These are phyloP conservation scores for Myotis findleyi DNA, from an alignment of 2,797 vertebrate genomes.

Conservation along the genomic window DNA sequence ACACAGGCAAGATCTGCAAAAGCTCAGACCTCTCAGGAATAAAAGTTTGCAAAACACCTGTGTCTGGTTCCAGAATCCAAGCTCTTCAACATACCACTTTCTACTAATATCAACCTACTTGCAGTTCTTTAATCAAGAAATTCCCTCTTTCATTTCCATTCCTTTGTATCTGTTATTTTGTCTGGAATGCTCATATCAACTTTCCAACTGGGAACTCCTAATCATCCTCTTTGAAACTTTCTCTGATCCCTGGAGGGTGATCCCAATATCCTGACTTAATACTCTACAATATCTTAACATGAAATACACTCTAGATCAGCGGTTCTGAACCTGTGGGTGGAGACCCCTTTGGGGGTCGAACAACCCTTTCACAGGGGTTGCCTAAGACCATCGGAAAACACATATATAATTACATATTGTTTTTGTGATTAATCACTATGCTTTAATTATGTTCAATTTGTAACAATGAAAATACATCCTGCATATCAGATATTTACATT, in stretches of 20 bases:
- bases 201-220: not conserved
- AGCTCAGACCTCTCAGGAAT: not conserved
- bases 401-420: too few relatives aligned
- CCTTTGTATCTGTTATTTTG: not conserved
- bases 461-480: too few relatives aligned
- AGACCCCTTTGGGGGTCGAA: too few relatives aligned
- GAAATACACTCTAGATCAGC: slow-evolving; percentile 23
- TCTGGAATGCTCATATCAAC: not conserved
- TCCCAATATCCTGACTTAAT: not conserved
- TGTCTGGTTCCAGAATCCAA: not conserved
- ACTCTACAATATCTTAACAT: not conserved
- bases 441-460: too few relatives aligned
- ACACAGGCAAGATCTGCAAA: not conserved
- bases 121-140: slow-evolving; percentile 14
- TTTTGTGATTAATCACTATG: too few relatives aligned
- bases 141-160: not conserved
- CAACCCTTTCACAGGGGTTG: too few relatives aligned
- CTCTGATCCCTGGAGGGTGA: not conserved
- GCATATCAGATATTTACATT: too few relatives aligned
- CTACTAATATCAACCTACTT: not conserved
- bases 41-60: not conserved
- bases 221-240: slow-evolving; percentile 29
- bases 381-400: too few relatives aligned
- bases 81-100: slow-evolving; percentile 14
- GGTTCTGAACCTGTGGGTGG: too few relatives aligned